phyloP scores from a whole-genome alignment of 2,888 invertebrate species.

The Ecdyonurus torrentis region DNA sequence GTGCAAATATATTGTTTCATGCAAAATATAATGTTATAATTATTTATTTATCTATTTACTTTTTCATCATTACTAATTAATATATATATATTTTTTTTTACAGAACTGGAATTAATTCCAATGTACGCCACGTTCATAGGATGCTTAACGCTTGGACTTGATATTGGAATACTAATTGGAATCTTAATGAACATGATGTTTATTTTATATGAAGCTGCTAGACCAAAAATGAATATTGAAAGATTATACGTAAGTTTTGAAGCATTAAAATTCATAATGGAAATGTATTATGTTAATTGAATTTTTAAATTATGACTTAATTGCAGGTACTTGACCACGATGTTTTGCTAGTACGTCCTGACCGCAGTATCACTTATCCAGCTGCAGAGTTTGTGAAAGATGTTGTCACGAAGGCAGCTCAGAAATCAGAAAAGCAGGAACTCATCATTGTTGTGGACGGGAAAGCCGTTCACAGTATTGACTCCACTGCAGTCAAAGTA shows the following conservation, averaged over 20 bases:
- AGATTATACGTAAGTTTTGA: constrained; percentile 19
- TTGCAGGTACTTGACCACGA: background rate
- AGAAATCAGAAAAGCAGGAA: background rate
- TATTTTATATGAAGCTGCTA: constrained; percentile 34
- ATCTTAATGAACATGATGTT: constrained; percentile 32
- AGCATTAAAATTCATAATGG: background rate
- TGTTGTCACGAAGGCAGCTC: constrained; percentile 22
- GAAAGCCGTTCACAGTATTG: background rate
- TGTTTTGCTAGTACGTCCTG: constrained; percentile 38
- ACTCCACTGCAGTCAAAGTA: background rate
- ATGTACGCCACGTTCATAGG: constrained; percentile 37
- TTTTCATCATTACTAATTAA: constrained; percentile 11
- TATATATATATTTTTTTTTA: no score
- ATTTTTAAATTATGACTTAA: background rate
- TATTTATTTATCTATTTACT: background rate
- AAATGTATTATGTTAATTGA: background rate
- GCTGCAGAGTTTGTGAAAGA: constrained; percentile 56
- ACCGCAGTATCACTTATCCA: constrained; percentile 57
- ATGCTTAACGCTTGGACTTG: constrained; percentile 40
- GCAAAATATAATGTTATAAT: background rate
- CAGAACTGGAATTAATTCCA: constrained; percentile 40
- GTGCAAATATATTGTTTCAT: no score
- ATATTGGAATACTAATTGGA: constrained; percentile 44
- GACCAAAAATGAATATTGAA: constrained; percentile 26
- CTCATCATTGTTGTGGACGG: background rate